Percentiles rank a stretch among this genome's conserved stretches.
Evolutionary conservation across 2,888 invertebrate genomes (phyloP).

Genomic region (Xanthia togata): DNA sequence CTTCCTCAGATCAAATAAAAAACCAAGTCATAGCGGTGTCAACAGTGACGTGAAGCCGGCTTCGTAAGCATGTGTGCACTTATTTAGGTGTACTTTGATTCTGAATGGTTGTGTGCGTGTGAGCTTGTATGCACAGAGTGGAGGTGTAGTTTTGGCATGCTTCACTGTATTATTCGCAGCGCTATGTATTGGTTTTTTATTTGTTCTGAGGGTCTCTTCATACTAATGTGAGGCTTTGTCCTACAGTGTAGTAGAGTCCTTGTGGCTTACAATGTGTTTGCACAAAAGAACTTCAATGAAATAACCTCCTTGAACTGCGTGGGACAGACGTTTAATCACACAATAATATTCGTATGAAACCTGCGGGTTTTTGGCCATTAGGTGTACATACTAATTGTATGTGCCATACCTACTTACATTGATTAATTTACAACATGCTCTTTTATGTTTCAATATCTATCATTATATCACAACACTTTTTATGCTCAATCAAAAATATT

Average conservation of each 20-base stretch:
- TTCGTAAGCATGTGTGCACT: too few relatives aligned
- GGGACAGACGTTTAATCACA: conserved; percentile 6
- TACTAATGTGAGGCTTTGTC: not conserved
- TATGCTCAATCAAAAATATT: conserved; percentile 34
- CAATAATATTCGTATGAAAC: not conserved
- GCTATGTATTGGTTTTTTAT: too few relatives aligned
- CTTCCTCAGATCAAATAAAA: too few relatives aligned
- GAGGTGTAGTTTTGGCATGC: too few relatives aligned
- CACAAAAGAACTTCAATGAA: conserved; percentile 6
- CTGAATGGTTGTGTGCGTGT: too few relatives aligned
- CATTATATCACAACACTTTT: conserved; percentile 6
- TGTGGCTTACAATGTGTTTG: not conserved
- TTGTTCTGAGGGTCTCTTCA: not conserved
- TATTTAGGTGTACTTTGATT: too few relatives aligned
- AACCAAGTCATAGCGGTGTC: too few relatives aligned
- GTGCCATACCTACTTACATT: not conserved
- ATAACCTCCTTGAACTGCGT: conserved; percentile 10
- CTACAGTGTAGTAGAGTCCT: not conserved
- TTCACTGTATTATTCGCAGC: too few relatives aligned
- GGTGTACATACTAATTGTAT: not conserved
- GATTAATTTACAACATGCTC: conserved; percentile 16
- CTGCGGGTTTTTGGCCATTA: not conserved
- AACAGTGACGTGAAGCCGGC: too few relatives aligned
- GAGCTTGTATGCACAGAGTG: too few relatives aligned
- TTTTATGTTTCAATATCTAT: not conserved